Conservation (phyloP, 2,113 vertebrate genomes). For the Neofelis nebulosa region DNA sequence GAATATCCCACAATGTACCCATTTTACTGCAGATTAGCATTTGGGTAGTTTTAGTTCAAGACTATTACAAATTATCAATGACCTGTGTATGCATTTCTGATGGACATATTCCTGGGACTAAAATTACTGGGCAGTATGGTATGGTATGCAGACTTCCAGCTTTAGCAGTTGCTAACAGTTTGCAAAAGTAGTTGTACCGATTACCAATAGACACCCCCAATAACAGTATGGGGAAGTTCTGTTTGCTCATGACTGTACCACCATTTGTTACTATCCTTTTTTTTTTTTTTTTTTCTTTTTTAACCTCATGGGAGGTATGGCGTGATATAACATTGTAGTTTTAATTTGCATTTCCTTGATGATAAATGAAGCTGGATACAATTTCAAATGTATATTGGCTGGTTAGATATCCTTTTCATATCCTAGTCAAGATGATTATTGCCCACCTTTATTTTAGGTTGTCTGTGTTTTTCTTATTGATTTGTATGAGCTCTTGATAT, state of each 20-base stretch:
- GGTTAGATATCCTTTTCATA: not conserved
- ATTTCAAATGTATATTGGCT: not conserved
- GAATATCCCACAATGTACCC: not conserved
- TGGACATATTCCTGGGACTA: not conserved
- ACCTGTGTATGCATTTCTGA: not conserved
- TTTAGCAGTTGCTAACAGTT: not conserved
- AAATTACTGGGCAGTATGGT: not conserved
- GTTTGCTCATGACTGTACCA: not conserved
- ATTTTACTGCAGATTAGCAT: not conserved
- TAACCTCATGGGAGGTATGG: not conserved
- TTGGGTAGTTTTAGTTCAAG: not conserved
- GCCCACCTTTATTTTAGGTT: not conserved
- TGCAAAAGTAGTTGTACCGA: not conserved
- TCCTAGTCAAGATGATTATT: not conserved
- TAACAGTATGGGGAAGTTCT: not conserved
- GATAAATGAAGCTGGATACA: not conserved
- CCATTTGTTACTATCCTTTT: not conserved
- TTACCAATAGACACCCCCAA: not conserved
- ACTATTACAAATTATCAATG: not conserved
- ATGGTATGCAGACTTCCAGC: not conserved
- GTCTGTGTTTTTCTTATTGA: not conserved
- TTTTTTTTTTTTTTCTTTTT: not conserved
- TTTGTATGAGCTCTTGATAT: not conserved
- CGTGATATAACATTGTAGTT: not conserved
- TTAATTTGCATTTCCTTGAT: conserved; percentile 10